phyloP scores from a whole-genome alignment of 2,797 vertebrate genomes.

The Intellagama lesueurii region DNA sequence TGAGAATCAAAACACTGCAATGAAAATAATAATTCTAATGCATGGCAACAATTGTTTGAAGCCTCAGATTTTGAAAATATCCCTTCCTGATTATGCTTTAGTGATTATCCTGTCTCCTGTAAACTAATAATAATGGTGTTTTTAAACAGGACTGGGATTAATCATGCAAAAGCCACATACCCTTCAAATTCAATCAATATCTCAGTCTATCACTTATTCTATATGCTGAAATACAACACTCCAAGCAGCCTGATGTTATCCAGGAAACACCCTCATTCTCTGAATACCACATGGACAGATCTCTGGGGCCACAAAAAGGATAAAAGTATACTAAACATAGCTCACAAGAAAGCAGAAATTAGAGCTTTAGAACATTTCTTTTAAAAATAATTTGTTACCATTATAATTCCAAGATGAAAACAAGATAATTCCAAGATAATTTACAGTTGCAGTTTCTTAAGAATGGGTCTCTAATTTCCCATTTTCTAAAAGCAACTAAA shows the following conservation, averaged over 20 bases:
- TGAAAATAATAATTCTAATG: not conserved
- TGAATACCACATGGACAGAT: constrained; percentile 46
- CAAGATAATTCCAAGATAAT: no score
- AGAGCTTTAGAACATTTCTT: constrained; percentile 1
- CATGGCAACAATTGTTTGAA: not conserved
- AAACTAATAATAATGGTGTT: not conserved
- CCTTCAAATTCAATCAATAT: constrained; percentile 42
- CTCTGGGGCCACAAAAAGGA: constrained; percentile 16
- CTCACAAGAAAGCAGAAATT: constrained; percentile 48
- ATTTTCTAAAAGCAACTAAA: no score
- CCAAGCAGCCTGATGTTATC: constrained; percentile 24
- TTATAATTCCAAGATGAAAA: not conserved
- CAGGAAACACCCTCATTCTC: constrained; percentile 36
- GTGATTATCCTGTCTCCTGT: constrained; percentile 21
- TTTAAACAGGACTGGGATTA: constrained; percentile 14
- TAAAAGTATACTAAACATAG: constrained; percentile 14
- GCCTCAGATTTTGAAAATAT: constrained; percentile 27
- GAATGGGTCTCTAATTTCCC: no score
- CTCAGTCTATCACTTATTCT: constrained; percentile 41
- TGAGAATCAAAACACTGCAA: not conserved
- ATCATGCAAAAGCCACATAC: constrained; percentile 41
- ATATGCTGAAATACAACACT: constrained; percentile 53
- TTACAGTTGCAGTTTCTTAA: no score
- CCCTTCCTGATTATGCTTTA: constrained; percentile 17
- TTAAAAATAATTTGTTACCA: not conserved